Conservation (phyloP, 2,888 invertebrate species). For the Timema cristinae region DNA sequence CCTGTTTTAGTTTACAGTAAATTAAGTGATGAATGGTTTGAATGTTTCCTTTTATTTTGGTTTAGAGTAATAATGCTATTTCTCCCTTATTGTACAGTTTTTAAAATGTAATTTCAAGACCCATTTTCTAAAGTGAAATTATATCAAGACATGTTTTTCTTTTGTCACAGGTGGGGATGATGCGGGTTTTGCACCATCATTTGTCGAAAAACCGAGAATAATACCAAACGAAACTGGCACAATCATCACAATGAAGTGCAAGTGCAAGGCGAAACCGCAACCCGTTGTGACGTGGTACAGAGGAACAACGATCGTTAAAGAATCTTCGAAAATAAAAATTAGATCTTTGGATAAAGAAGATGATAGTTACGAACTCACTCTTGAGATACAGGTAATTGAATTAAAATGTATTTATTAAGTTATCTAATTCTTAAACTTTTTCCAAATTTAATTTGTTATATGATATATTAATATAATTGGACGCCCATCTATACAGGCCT, state of each 20-base stretch:
- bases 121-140: too few species aligned
- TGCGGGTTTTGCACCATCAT: slow-evolving; percentile 92
- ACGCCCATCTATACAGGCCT: too few species aligned
- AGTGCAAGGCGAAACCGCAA: slow-evolving; percentile 91
- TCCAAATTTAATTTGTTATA: too few species aligned
- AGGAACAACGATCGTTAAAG: slow-evolving; percentile 79
- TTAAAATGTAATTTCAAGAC: too few species aligned
- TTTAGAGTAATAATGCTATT: too few species aligned
- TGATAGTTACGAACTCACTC: slow-evolving; percentile 80
- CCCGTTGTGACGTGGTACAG: slow-evolving; percentile 95
- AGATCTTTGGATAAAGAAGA: slow-evolving; percentile 72
- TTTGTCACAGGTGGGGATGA: slow-evolving; percentile 78
- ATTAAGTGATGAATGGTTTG: too few species aligned
- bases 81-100: too few species aligned
- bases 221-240: slow-evolving; percentile 98
- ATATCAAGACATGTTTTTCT: not conserved
- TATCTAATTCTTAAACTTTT: not conserved
- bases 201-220: slow-evolving; percentile 97
- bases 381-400: slow-evolving; percentile 67
- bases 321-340: slow-evolving; percentile 79
- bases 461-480: too few species aligned
- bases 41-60: too few species aligned
- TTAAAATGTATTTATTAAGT: not conserved
- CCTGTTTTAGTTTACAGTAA: too few species aligned
- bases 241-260: slow-evolving; percentile 95